These are phyloP conservation scores for Harpalus rufipes DNA, from an alignment of 2,888 invertebrate genomes.

Conservation along the genomic window DNA sequence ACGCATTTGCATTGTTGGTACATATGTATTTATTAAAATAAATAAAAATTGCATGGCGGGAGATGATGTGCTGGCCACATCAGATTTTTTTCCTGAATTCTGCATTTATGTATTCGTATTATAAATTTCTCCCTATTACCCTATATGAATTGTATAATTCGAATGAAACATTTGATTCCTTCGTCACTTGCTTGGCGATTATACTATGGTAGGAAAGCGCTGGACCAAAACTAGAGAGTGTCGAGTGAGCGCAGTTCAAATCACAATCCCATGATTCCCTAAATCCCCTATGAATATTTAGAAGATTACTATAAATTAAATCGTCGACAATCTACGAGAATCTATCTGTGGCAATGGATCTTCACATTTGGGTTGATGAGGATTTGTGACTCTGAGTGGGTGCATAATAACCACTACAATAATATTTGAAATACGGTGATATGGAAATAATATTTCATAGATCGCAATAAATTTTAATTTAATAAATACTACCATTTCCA, in stretches of 20 bases:
- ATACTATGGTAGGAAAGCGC: background rate
- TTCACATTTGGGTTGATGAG: slow-evolving; percentile 31
- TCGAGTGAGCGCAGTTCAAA: background rate
- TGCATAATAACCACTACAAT: background rate
- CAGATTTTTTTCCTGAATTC: too few species aligned
- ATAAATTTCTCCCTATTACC: too few species aligned
- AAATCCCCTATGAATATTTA: slow-evolving; percentile 56
- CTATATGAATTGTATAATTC: slow-evolving; percentile 9
- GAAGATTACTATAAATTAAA: slow-evolving; percentile 56
- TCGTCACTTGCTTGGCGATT: slow-evolving; percentile 16
- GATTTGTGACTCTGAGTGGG: slow-evolving; percentile 7
- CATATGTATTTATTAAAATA: too few species aligned
- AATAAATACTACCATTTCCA: too few species aligned
- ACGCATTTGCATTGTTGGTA: too few species aligned
- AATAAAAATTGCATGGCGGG: too few species aligned
- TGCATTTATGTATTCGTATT: too few species aligned
- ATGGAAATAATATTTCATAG: background rate
- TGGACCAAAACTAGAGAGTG: background rate
- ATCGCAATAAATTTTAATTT: too few species aligned
- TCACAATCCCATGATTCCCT: slow-evolving; percentile 34
- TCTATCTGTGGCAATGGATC: slow-evolving; percentile 23
- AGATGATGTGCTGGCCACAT: too few species aligned
- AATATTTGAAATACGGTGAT: background rate
- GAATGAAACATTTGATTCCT: slow-evolving; percentile 22
- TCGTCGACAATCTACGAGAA: slow-evolving; percentile 12